These are phyloP conservation scores for Pelecanoides urinatrix DNA, from an alignment of 2,113 vertebrate genomes.

Conservation along the genomic window DNA sequence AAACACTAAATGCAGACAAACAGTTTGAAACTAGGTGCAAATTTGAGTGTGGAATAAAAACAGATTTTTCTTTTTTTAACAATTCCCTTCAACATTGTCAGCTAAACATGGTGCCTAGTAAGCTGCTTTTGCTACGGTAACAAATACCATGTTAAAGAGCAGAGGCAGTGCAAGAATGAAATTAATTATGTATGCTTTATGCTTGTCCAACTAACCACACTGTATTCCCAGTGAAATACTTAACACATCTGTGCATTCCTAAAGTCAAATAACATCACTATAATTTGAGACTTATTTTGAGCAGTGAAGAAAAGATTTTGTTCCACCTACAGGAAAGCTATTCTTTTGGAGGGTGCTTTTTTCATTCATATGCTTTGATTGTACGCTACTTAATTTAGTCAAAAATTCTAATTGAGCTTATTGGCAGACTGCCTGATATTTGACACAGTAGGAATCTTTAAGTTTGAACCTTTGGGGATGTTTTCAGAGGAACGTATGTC, in stretches of 20 bases:
- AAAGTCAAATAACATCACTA: conserved; percentile 15
- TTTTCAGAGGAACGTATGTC: conserved; percentile 49
- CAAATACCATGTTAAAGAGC: conserved; percentile 36
- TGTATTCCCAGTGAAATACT: conserved; percentile 46
- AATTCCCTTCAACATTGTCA: conserved; percentile 1
- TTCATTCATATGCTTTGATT: not conserved
- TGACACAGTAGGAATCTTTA: conserved; percentile 22
- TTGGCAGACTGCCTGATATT: conserved; percentile 52
- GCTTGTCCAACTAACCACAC: conserved; percentile 55
- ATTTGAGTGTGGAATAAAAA: conserved; percentile 30
- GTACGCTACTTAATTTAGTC: conserved; percentile 19
- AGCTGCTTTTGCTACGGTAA: not conserved
- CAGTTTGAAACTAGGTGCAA: conserved; percentile 9
- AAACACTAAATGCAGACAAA: conserved; percentile 29
- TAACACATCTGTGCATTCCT: conserved; percentile 30
- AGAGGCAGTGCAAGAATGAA: conserved; percentile 18
- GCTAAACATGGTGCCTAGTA: not conserved
- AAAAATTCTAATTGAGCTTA: conserved; percentile 40
- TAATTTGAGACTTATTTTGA: conserved; percentile 14
- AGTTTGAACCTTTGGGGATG: conserved; percentile 26
- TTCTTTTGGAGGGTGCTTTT: not conserved
- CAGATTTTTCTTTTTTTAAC: not conserved
- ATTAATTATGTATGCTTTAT: conserved; percentile 64
- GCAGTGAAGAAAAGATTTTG: not conserved
- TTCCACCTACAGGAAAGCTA: conserved; percentile 9